These are phyloP conservation scores for Ips typographus DNA, from an alignment of 1,140 invertebrate species.

Conservation along the genomic window DNA sequence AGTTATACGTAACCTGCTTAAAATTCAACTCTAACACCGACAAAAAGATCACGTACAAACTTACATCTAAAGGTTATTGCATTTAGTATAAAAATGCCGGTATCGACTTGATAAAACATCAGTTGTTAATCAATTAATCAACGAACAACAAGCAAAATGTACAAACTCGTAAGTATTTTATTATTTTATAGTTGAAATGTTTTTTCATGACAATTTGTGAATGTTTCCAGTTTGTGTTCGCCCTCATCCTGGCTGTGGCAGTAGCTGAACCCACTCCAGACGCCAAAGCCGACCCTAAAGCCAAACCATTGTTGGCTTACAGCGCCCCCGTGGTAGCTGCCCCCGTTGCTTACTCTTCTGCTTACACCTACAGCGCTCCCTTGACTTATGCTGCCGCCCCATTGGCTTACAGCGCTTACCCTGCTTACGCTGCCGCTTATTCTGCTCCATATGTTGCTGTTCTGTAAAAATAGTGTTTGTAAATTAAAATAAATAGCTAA, in stretches of 20 bases:
- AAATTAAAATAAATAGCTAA: no score
- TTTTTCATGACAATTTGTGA: no score
- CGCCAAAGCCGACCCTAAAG: constrained; percentile 18
- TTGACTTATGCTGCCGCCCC: constrained; percentile 10
- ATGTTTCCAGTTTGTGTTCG: background rate
- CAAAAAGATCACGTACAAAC: no score
- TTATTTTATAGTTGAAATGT: no score
- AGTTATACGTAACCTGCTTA: no score
- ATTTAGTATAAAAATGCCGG: no score
- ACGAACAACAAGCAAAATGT: background rate
- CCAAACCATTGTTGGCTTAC: constrained; percentile 16
- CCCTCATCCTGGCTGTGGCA: background rate
- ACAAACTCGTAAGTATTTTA: background rate
- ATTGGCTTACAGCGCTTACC: constrained; percentile 31
- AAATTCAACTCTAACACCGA: no score
- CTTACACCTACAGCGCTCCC: constrained; percentile 23
- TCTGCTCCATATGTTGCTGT: constrained; percentile 14
- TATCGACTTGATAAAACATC: no score
- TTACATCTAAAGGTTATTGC: no score
- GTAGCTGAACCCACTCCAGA: constrained; percentile 4
- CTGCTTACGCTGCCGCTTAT: constrained; percentile 21
- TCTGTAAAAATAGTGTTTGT: no score
- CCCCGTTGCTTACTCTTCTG: background rate
- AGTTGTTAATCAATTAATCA: no score
- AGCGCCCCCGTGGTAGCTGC: constrained; percentile 15